A percentile compares a stretch with the other conserved stretches of the same genome.
phyloP scores from a whole-genome alignment of 2,888 invertebrate species.

The Anticlea derivata region DNA sequence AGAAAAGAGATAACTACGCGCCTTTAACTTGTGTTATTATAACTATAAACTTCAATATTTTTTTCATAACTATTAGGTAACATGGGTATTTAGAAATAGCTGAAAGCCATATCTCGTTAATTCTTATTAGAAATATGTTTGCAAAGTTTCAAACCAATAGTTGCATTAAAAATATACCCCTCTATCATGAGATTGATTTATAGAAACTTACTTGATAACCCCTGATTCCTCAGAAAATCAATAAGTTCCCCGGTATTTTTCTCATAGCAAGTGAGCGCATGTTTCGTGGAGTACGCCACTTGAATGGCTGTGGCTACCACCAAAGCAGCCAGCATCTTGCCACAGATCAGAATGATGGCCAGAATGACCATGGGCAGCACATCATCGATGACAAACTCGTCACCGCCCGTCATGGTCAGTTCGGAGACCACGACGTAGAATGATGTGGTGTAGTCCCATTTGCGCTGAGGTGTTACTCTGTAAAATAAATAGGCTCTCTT shows the following conservation, averaged over 20 bases:
- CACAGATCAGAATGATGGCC: conserved; percentile 58
- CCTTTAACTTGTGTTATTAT: too few species aligned
- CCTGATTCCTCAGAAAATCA: conserved; percentile 71
- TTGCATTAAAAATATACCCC: too few species aligned
- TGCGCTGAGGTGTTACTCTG: conserved; percentile 58
- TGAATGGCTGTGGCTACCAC: conserved; percentile 70
- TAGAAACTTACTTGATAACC: conserved; percentile 63
- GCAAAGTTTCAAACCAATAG: too few species aligned
- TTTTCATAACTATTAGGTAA: too few species aligned
- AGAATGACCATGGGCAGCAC: conserved; percentile 56
- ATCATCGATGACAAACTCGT: conserved; percentile 60
- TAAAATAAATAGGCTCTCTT: too few species aligned
- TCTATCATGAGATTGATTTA: neutral
- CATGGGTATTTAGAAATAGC: too few species aligned
- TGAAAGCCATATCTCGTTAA: too few species aligned
- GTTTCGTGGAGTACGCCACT: conserved; percentile 65
- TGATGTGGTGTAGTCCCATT: conserved; percentile 71
- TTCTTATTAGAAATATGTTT: too few species aligned
- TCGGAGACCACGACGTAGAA: conserved; percentile 64
- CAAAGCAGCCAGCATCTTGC: conserved; percentile 70
- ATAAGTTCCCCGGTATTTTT: conserved; percentile 60
- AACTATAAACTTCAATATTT: too few species aligned
- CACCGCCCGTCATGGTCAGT: conserved; percentile 66
- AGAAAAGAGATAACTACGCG: too few species aligned
- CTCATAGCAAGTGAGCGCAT: conserved; percentile 67